phyloP scores from a whole-genome alignment of 2,888 invertebrate genomes.

The Cerceris rybyensis region DNA sequence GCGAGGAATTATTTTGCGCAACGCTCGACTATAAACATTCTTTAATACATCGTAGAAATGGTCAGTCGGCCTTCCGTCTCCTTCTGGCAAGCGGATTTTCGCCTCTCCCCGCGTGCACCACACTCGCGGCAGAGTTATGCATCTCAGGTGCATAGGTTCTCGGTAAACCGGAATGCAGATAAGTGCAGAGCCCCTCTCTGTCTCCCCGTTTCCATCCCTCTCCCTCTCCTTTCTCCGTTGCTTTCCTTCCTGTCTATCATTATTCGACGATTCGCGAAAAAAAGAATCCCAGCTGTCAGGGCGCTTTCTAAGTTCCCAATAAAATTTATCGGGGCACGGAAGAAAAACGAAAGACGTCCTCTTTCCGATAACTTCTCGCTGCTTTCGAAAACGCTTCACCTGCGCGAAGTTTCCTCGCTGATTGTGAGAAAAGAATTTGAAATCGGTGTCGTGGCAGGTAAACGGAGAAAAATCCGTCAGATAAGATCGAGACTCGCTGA shows the following conservation, averaged over 20 bases:
- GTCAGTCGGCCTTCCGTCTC: conserved; percentile 35
- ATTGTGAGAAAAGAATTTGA: neutral
- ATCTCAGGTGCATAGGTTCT: conserved; percentile 75
- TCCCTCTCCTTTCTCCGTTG: conserved; percentile 28
- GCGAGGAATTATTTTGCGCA: conserved; percentile 45
- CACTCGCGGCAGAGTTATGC: conserved; percentile 65
- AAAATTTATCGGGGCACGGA: conserved; percentile 18
- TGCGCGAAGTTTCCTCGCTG: neutral
- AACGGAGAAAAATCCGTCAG: neutral
- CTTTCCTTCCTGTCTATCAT: conserved; percentile 64
- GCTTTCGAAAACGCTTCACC: neutral
- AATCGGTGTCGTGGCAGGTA: neutral
- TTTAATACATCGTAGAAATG: conserved; percentile 43
- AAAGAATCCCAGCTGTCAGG: conserved; percentile 6
- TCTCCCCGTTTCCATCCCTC: conserved; percentile 20
- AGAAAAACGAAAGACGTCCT: neutral
- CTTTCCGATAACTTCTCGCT: neutral
- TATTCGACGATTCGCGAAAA: conserved; percentile 48
- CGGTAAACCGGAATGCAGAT: conserved; percentile 76
- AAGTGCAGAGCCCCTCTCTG: conserved; percentile 67
- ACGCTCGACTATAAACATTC: conserved; percentile 37
- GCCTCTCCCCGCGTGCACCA: conserved; percentile 25
- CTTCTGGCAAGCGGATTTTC: conserved; percentile 14
- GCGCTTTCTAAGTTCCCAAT: neutral
- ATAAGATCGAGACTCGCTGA: neutral